Conservation (phyloP, 2,797 vertebrate species). For the Saxicola maurus region DNA sequence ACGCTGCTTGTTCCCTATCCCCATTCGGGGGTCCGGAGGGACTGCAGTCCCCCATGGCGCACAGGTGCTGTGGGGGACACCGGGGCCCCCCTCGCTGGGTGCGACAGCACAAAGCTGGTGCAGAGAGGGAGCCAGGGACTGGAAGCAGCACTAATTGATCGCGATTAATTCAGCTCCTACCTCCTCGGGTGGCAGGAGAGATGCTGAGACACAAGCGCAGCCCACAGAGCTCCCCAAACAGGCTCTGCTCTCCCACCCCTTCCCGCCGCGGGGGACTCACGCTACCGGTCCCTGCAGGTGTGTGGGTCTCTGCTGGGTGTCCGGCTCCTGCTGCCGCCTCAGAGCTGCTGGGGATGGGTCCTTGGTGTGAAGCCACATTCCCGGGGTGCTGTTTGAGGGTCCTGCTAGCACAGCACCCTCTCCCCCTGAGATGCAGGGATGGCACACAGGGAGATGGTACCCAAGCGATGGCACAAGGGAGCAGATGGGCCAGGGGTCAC, state of each 20-base stretch:
- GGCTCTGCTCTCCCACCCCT: not conserved
- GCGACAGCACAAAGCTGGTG: slow-evolving; percentile 30
- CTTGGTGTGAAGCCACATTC: not conserved
- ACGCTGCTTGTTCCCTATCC: not conserved
- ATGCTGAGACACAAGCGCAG: slow-evolving; percentile 40
- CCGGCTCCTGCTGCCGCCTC: not conserved
- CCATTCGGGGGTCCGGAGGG: accelerated
- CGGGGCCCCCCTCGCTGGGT: not conserved
- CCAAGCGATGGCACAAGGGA: not conserved
- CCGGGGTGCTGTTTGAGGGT: not conserved
- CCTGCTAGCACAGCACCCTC: not conserved
- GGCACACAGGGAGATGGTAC: accelerated
- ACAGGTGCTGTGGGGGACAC: not conserved
- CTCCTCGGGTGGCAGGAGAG: slow-evolving; percentile 47
- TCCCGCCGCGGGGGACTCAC: not conserved
- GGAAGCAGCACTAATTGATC: slow-evolving; percentile 60
- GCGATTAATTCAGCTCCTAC: slow-evolving; percentile 59
- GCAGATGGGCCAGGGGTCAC: not conserved
- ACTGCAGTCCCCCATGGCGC: accelerated
- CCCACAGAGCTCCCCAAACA: slow-evolving; percentile 28
- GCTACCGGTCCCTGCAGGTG: accelerated
- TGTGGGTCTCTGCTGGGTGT: not conserved
- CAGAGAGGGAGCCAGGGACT: slow-evolving; percentile 41
- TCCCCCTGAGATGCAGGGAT: not conserved
- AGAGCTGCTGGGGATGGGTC: not conserved